These are phyloP conservation scores for Gallinago jamesoni DNA, from an alignment of 2,113 vertebrate species.

Conservation along the genomic window DNA sequence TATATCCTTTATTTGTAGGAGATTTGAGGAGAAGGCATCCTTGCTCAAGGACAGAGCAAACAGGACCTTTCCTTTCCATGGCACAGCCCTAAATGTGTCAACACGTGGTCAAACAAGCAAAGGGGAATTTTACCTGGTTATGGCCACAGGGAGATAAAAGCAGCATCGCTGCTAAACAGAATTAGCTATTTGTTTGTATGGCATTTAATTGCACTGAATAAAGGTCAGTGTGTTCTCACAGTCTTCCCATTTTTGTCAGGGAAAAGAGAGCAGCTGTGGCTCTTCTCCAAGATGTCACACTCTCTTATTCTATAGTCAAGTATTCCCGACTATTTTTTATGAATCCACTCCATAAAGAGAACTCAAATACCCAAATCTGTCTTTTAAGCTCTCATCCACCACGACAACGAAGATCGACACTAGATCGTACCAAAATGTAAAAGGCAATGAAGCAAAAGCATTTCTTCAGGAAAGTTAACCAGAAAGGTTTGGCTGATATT, in stretches of 20 bases:
- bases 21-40: not conserved
- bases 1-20: not conserved
- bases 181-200: constrained; percentile 13
- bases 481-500: not conserved
- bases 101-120: not conserved
- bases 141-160: not conserved
- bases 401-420: not conserved
- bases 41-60: not conserved
- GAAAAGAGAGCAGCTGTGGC: not conserved
- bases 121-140: not conserved
- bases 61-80: not conserved
- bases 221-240: constrained; percentile 43
- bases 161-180: not conserved
- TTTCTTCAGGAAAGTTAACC: not conserved
- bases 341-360: not conserved
- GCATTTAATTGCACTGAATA: not conserved
- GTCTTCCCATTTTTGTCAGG: not conserved
- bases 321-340: not conserved
- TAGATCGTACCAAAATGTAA: not conserved
- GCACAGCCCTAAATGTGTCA: not conserved
- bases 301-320: not conserved
- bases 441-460: not conserved
- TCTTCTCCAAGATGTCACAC: not conserved
- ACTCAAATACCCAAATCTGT: not conserved
- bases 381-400: not conserved